Evolutionary conservation across 2,888 invertebrate species (phyloP), one percentile per base, ranked within the genome.

Genomic region (Cryptocephalus primarius): DNA sequence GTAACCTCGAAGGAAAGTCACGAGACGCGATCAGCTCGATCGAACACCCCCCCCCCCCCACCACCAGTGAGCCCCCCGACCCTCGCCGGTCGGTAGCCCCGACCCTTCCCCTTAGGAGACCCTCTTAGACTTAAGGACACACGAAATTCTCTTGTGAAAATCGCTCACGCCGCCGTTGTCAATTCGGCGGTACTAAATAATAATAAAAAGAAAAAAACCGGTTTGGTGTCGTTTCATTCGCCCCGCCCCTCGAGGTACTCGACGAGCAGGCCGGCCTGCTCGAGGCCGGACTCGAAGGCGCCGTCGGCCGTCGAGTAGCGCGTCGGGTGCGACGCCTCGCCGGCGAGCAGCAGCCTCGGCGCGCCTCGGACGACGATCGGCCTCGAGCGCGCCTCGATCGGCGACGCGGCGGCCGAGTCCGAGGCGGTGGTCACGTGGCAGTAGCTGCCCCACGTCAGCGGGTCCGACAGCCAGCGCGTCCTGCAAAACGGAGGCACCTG

Each of bases 231-330:
- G 22, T 22, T 22, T 22, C 22, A 22, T 22, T 22, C 6, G 3
- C 22, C 22, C 22, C 22, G 22, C 40, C 22, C 11, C 1, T 11
- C n/a, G 9, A 40, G 9, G 11, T 40, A 40, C 9, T n/a, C 40
- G 11, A 10, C 1, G 6, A 40, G 9, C 12, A 9, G n/a, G 31
- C 36, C 39, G 36, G 78, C 76, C 64, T 79, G 79, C 40, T 65
- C 62, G 48, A 71, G 64, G 8, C 80, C 81, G 4, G 77, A 75
- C 50, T 77, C 75, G 56, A 72, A 80, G 36, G 83, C 83, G 8
- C 83, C 83, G 59, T 83, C 82, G 9, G 79, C 77, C 8, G 83
- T 82, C 1, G 82, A 82, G 62, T 78, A 83, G 61, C 74, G 75
- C 42, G 68, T 63, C 8, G 53, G 41, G 51, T 60, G 58, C 14